phyloP scores from a whole-genome alignment of 1,140 invertebrate genomes.

The Caenorhabditis remanei region DNA sequence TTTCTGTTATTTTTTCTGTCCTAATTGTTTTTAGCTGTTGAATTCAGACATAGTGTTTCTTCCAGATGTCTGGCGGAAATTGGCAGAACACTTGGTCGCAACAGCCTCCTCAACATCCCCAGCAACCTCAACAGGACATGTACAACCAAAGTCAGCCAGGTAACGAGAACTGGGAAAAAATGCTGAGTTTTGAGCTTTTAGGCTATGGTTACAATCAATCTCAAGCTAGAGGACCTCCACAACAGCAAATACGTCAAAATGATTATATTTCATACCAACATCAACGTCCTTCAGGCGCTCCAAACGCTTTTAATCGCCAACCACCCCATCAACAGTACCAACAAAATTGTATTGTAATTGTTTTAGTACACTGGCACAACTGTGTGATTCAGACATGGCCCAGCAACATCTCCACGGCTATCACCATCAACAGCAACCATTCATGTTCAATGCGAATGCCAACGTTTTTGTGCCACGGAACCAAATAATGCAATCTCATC shows the following conservation, averaged over 20 bases:
- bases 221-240: not conserved
- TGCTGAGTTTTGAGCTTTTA: not conserved
- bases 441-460: slow-evolving; percentile 47
- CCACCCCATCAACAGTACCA: not conserved
- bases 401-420: not conserved
- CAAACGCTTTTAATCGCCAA: not conserved
- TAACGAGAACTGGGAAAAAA: not conserved
- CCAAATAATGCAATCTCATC: not conserved
- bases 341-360: not conserved
- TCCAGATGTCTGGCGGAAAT: slow-evolving; percentile 16
- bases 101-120: not conserved
- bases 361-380: not conserved
- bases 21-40: not conserved
- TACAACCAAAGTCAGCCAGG: not conserved
- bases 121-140: not conserved
- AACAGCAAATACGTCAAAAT: not conserved
- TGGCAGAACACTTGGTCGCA: not conserved
- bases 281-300: not conserved
- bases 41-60: not conserved
- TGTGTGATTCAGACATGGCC: not conserved
- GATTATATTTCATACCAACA: not conserved
- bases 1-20: not conserved
- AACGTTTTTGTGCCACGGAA: slow-evolving; percentile 33
- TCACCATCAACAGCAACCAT: not conserved
- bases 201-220: not conserved